A percentile compares a stretch with the other conserved stretches of the same genome.
Conservation (phyloP, 2,113 vertebrate genomes). For the Vanacampus margaritifer region DNA sequence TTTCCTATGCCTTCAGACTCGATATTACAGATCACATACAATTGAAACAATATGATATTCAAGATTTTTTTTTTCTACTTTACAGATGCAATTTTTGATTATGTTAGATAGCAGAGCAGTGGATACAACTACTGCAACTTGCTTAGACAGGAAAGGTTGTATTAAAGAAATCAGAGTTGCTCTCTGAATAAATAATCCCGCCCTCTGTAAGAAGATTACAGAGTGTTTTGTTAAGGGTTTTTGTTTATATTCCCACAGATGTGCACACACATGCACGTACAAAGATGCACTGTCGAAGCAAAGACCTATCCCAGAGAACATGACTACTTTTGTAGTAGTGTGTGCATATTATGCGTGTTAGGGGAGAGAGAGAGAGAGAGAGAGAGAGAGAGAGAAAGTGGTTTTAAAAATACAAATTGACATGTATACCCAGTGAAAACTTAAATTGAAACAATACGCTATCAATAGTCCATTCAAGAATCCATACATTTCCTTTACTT, state of each 20-base stretch:
- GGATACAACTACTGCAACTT: background rate
- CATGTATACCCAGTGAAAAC: no score
- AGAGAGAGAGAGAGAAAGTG: no score
- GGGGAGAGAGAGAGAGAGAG: background rate
- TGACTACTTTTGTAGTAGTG: background rate
- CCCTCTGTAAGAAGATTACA: slow-evolving; percentile 33
- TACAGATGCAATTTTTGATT: background rate
- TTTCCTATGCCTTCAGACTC: no score
- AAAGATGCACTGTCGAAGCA: background rate
- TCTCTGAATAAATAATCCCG: slow-evolving; percentile 34
- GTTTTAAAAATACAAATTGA: no score
- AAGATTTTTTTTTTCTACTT: no score
- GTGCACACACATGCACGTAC: slow-evolving; percentile 12
- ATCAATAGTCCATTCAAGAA: no score
- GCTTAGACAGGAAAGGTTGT: slow-evolving; percentile 23
- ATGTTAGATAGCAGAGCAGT: background rate
- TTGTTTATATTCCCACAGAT: slow-evolving; percentile 35
- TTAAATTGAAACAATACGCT: no score
- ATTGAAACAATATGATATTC: no score
- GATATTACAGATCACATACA: no score
- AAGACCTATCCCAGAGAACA: background rate
- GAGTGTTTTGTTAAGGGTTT: slow-evolving; percentile 27
- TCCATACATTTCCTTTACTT: no score
- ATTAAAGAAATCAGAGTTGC: slow-evolving; percentile 31
- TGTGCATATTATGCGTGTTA: background rate